Evolutionary conservation across 1,140 invertebrate species (phyloP), one percentile per base, ranked within the genome.

Genomic region (Sarcophaga bullata): DNA sequence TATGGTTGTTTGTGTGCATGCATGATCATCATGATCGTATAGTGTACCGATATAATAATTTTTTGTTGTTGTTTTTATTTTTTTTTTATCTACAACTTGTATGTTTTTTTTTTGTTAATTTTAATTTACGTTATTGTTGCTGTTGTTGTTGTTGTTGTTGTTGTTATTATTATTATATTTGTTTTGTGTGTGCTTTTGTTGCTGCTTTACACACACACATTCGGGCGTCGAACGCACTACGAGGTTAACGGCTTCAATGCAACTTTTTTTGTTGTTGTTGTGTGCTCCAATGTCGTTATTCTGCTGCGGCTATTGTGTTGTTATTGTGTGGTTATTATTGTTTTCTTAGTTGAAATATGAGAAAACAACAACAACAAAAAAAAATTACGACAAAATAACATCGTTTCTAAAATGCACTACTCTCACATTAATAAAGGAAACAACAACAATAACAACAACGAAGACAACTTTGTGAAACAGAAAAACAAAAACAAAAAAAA

Each of bases 241-340:
- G 88, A 89, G 88, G 88, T 89, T 89, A 89, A 89, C 88, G 88
- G 88, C 88, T 89, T 89, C 84, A 86, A 85, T 89, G 84, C 88
- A 89, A 89, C 86, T 89, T 87, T 86, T 88, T 87, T 80, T 72
- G 17, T 37, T 37, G 1, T 37, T 37, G 1, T 37, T 37, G 25
- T 15, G 25, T 37, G 25, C 25, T 37, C 25, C 25, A 37, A 37
- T 37, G 25, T 37, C 25, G 25, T 37, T 37, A 37, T 37, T 37
- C 25, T 37, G 25, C 25, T 37, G 25, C 25, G 50, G 47, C 49
- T 9, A 8, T 73, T 78, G 73, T 73, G 1, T 1, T 78, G 54
- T 82, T 82, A n/a, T n/a, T n/a, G n/a, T n/a, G 17, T 17, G 50
- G 76, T 80, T 37, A 37, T 82, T 80, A 49, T 62, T 78, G 54